Conservation (phyloP, 2,888 invertebrate species). For the Hedya salicella region DNA sequence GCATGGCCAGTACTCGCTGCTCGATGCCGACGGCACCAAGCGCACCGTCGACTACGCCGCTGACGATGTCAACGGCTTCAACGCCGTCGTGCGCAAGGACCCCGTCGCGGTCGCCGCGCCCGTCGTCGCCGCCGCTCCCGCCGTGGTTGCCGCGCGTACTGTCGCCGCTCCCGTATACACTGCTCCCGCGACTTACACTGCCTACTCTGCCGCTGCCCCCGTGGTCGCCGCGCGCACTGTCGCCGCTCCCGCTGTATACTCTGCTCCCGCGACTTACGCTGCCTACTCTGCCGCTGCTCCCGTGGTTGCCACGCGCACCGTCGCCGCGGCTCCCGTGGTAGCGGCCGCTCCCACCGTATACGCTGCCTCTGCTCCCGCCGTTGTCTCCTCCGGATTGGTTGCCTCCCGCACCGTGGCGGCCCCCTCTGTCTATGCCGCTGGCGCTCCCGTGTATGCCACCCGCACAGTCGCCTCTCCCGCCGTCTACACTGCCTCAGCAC, state of each 20-base stretch:
- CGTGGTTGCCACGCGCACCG: slow-evolving; percentile 48
- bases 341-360: slow-evolving; percentile 48
- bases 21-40: slow-evolving; percentile 83
- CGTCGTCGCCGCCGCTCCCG: slow-evolving; percentile 64
- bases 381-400: slow-evolving; percentile 35
- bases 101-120: slow-evolving; percentile 70
- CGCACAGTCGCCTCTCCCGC: slow-evolving; percentile 44
- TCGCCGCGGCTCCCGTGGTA: slow-evolving; percentile 46
- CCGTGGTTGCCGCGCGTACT: slow-evolving; percentile 54
- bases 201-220: slow-evolving; percentile 57
- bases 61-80: slow-evolving; percentile 84
- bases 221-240: slow-evolving; percentile 48
- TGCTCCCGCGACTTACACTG: slow-evolving; percentile 50
- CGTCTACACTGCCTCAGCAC: slow-evolving; percentile 43
- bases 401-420: slow-evolving; percentile 45
- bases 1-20: slow-evolving; percentile 83
- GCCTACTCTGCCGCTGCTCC: slow-evolving; percentile 52
- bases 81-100: slow-evolving; percentile 84
- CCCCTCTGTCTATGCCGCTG: slow-evolving; percentile 43
- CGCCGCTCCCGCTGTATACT: slow-evolving; percentile 49
- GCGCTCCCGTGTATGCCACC: slow-evolving; percentile 47
- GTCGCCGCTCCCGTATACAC: slow-evolving; percentile 48
- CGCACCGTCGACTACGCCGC: slow-evolving; percentile 85
- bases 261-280: slow-evolving; percentile 51
- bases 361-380: slow-evolving; percentile 47